phyloP scores from a whole-genome alignment of 2,888 invertebrate species.

The Linyphia triangularis region DNA sequence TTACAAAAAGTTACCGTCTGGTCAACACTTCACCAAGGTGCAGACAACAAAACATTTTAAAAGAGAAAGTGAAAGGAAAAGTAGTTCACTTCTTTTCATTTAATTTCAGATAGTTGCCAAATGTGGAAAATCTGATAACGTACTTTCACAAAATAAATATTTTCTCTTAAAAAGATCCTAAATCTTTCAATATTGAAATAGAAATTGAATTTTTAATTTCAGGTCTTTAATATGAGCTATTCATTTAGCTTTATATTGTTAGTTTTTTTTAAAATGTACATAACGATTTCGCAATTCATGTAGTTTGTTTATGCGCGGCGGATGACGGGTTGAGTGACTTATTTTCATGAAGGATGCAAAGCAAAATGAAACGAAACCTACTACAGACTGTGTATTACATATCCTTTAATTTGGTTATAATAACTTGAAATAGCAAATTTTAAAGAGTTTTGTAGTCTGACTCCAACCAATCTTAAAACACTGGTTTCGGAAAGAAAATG shows the following conservation, averaged over 20 bases:
- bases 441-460: neutral
- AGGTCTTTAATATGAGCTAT: too few relatives aligned
- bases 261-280: neutral
- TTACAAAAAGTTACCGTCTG: too few relatives aligned
- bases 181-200: too few relatives aligned
- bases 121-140: too few relatives aligned
- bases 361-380: constrained; percentile 31
- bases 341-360: neutral
- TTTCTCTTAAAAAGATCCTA: too few relatives aligned
- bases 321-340: constrained; percentile 3
- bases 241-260: neutral
- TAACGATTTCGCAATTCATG: neutral
- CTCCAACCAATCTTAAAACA: neutral
- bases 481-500: neutral
- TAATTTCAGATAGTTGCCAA: too few relatives aligned
- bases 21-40: too few relatives aligned
- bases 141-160: too few relatives aligned
- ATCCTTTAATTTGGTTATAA: neutral
- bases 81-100: too few relatives aligned
- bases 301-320: neutral
- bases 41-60: too few relatives aligned
- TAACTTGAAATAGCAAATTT: neutral
- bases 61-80: too few relatives aligned
- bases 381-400: neutral
- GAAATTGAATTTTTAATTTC: too few relatives aligned